A percentile compares a stretch with the other conserved stretches of the same genome.
phyloP scores from a whole-genome alignment of 1,140 invertebrate species.

The Rhizoglyphus robini region DNA sequence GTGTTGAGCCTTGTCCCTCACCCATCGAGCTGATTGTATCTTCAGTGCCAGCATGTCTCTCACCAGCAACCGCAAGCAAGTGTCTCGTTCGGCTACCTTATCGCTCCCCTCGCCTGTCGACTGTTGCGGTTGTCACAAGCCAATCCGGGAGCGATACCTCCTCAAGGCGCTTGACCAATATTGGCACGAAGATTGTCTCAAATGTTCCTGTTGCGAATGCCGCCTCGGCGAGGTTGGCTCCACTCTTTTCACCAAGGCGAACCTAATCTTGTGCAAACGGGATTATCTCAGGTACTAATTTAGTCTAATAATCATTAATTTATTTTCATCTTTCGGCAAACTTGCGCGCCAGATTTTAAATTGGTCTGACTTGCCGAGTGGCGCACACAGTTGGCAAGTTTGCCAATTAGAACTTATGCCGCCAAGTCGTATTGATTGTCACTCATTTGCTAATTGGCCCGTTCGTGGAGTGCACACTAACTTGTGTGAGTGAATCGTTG shows the following conservation, averaged over 20 bases:
- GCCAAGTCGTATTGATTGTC: background rate
- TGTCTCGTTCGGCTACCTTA: background rate
- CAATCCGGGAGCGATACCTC: slow-evolving; percentile 37
- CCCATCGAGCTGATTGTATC: background rate
- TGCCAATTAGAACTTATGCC: too few relatives aligned
- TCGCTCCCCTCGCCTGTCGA: background rate
- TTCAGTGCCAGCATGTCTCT: background rate
- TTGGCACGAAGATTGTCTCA: slow-evolving; percentile 89
- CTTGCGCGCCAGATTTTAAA: too few relatives aligned
- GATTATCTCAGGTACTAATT: slow-evolving; percentile 59
- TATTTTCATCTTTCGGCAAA: too few relatives aligned
- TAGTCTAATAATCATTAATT: too few relatives aligned
- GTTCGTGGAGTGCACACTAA: background rate
- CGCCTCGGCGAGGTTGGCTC: slow-evolving; percentile 78
- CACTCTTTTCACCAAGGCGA: slow-evolving; percentile 77
- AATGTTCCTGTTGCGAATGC: slow-evolving; percentile 83
- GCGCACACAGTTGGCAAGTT: too few relatives aligned
- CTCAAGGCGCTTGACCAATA: slow-evolving; percentile 59
- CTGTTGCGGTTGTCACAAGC: slow-evolving; percentile 39
- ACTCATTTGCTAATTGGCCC: slow-evolving; percentile 3
- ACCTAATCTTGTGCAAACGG: slow-evolving; percentile 80
- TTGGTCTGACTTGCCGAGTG: too few relatives aligned
- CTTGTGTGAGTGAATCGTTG: background rate
- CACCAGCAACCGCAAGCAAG: background rate
- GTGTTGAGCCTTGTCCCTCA: too few relatives aligned